These are phyloP conservation scores for Limnephilus rhombicus DNA, from an alignment of 2,888 invertebrate species.

Conservation along the genomic window DNA sequence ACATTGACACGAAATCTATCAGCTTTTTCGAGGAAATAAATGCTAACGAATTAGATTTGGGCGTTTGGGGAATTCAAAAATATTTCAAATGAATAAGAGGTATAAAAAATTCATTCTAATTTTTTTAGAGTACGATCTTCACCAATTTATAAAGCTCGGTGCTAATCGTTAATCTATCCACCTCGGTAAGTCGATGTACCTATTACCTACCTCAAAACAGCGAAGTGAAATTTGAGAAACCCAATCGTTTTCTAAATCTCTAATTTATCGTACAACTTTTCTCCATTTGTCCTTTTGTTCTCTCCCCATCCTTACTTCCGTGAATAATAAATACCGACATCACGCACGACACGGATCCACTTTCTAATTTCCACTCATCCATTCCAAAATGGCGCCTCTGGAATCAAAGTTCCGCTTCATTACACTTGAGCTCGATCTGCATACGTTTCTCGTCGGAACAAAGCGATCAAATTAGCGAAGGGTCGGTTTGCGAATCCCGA, in stretches of 20 bases:
- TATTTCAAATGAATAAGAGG: background rate
- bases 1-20: background rate
- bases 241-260: background rate
- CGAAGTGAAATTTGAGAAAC: background rate
- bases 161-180: background rate
- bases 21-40: background rate
- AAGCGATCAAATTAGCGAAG: conserved; percentile 65
- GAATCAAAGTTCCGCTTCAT: conserved; percentile 60
- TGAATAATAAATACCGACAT: conserved; percentile 57
- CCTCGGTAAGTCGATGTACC: background rate
- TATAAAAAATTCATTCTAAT: background rate
- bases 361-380: conserved; percentile 61
- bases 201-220: background rate
- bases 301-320: conserved; percentile 9
- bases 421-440: conserved; percentile 56
- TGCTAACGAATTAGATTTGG: background rate
- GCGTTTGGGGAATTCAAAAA: background rate
- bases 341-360: conserved; percentile 55
- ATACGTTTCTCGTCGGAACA: conserved; percentile 59
- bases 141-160: background rate
- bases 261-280: conserved; percentile 13
- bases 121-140: background rate
- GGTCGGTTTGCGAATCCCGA: conserved; percentile 52
- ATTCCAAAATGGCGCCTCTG: conserved; percentile 53
- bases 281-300: conserved; percentile 32